Evolutionary conservation across 2,113 vertebrate genomes (phyloP), one percentile per base, ranked within the genome.

Genomic region (Nipponia nippon): DNA sequence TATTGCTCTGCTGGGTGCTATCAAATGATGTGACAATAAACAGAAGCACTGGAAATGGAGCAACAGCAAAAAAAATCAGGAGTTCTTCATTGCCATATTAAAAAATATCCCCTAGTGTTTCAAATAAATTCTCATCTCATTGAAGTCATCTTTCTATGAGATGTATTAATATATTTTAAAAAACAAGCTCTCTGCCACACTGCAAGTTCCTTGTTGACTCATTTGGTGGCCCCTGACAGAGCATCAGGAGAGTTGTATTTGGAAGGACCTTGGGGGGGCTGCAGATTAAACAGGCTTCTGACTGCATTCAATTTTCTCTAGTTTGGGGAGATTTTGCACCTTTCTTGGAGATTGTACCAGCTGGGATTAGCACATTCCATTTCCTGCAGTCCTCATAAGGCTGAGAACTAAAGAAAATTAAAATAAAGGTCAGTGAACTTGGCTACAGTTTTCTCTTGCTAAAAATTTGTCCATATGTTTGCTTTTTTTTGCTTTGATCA

Each of bases 301-400:
- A 20, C 56, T 95, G 70, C 82, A 87, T 94, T 98, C 86, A 91
- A 66, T 96, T 97, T 96, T 92, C 65, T 97, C 63, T 90, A 55
- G 71, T 95, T 94, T 92, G 73, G 78, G 50, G 87, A 93, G 87
- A 92, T 96, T 95, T 97, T 97, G 53, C 91, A 96, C 93, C 87
- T 98, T 97, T 94, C 94, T 95, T 89, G 84, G 92, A 97, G 89
- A 89, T 67, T 94, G 75, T 89, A 90, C 77, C 94, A 97, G 25
- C 65, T 97, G 90, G 94, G 97, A 97, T 98, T 97, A 97, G 76
- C 89, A 95, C 92, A 93, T 97, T 97, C 95, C 94, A 97, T 97
- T 98, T 98, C 96, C 96, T 97, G 91, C 79, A 58, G 69, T 97
- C 65, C 79, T 97, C n/a, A 89, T 77, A 96, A 97, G 71, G 49